Evolutionary conservation across 1,140 invertebrate genomes (phyloP), one percentile per base, ranked within the genome.

Genomic region (Bombus cullumanus): DNA sequence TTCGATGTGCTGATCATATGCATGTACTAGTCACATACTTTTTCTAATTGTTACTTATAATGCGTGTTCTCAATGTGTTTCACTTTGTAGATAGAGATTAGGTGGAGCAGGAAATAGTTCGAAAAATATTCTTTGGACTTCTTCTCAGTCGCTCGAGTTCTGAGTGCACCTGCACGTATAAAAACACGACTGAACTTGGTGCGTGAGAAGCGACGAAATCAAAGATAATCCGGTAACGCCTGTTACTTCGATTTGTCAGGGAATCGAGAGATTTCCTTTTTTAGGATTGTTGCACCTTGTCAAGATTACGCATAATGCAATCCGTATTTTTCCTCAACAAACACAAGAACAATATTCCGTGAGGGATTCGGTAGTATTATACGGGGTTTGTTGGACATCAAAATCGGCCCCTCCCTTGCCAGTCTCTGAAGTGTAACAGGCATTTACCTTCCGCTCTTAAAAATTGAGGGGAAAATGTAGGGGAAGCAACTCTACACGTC

Each of bases 191-290:
- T 80, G 69, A 80, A 53, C 15, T 37, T 71, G 39, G 34, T 57
- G 34, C 6, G 25, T 53, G 37, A 62, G 25, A 28, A 39, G 82
- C 43, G 73, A 68, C 68, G 31, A 37, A 64, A 59, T 34, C 78
- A 83, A 86, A 88, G 79, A 87, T 93, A 92, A 93, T 93, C 92
- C 91, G 86, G 77, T 94, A 93, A 94, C 91, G 85, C 90, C 47
- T 53, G 89, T 93, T 92, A 93, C 84, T 75, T 31, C 28, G 39
- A 69, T 34, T 66, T 57, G 53, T n/a, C 62, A 62, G 39, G 37
- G n/a, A 34, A 28, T 25, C 57, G 57, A 37, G n/a, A 80, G 73
- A 62, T 76, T 81, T 47, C n/a, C 9, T 59, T n/a, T 18, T 64
- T 39, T 18, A 66, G 57, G 10, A 25, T 41, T 41, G 31, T 66